Evolutionary conservation across 2,797 vertebrate genomes (phyloP).

Genomic region (Picus viridis): DNA sequence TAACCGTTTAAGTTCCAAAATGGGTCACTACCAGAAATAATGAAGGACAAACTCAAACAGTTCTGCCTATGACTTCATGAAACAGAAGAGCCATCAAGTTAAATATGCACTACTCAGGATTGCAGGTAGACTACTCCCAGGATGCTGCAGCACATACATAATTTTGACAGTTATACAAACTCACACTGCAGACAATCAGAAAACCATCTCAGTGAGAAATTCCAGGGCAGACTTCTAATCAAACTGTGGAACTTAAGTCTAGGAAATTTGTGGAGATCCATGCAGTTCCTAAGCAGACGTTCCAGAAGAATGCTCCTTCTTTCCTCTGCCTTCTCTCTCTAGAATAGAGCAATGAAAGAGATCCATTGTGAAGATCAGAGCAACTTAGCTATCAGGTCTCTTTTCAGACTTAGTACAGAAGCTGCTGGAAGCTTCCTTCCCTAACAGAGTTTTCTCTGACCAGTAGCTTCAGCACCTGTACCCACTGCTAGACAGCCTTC

Average conservation of each 20-base stretch:
- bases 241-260: background rate
- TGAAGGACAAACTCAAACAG: background rate
- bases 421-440: background rate
- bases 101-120: background rate
- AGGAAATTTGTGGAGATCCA: background rate
- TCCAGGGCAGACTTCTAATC: background rate
- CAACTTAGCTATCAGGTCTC: background rate
- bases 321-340: background rate
- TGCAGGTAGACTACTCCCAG: background rate
- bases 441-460: background rate
- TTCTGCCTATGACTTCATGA: background rate
- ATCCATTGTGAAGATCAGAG: background rate
- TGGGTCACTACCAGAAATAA: background rate
- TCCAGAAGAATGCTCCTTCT: background rate
- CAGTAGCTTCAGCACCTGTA: background rate
- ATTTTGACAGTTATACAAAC: background rate
- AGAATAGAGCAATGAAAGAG: background rate
- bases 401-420: background rate
- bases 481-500: background rate
- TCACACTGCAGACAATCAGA: background rate
- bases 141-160: background rate
- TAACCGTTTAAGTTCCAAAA: conserved; percentile 24
- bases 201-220: background rate
- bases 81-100: background rate
- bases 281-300: background rate